These are phyloP conservation scores for Agriotes lineatus DNA, from an alignment of 2,888 invertebrate genomes.

Conservation along the genomic window DNA sequence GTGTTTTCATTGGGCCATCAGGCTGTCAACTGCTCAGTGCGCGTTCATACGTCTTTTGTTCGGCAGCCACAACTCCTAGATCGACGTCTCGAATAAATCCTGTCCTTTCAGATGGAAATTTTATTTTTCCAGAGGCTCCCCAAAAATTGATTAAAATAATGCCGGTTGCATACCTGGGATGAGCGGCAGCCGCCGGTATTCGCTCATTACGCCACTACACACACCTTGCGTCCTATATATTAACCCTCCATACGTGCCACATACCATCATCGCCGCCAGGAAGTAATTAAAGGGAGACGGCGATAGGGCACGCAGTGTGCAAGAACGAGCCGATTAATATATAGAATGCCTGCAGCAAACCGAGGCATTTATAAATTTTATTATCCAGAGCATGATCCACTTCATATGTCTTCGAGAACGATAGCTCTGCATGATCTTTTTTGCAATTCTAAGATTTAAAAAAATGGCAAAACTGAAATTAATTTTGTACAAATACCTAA, in stretches of 20 bases:
- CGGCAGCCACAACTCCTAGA: constrained; percentile 18
- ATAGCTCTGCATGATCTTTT: too few species aligned
- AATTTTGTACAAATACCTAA: too few species aligned
- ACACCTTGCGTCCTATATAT: constrained; percentile 16
- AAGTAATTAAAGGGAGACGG: constrained; percentile 28
- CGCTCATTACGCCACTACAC: constrained; percentile 30
- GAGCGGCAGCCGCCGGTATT: constrained; percentile 18
- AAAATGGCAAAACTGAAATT: too few species aligned
- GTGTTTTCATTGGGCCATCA: constrained; percentile 47
- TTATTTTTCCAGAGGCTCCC: constrained; percentile 9
- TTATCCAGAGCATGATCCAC: constrained; percentile 3
- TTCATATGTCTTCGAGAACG: not conserved
- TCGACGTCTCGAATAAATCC: constrained; percentile 5
- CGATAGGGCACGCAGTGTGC: not conserved
- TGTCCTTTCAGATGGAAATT: constrained; percentile 27
- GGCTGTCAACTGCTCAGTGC: constrained; percentile 43
- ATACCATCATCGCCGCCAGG: not conserved
- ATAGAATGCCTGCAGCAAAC: constrained; percentile 19
- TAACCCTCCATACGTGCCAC: constrained; percentile 23
- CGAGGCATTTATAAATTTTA: constrained; percentile 27
- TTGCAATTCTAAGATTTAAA: too few species aligned
- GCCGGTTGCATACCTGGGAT: constrained; percentile 20
- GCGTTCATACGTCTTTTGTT: constrained; percentile 42
- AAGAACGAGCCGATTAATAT: constrained; percentile 24
- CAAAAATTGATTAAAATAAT: constrained; percentile 22